Evolutionary conservation across 2,797 vertebrate species (phyloP).

Genomic region (Cynopterus sphinx): DNA sequence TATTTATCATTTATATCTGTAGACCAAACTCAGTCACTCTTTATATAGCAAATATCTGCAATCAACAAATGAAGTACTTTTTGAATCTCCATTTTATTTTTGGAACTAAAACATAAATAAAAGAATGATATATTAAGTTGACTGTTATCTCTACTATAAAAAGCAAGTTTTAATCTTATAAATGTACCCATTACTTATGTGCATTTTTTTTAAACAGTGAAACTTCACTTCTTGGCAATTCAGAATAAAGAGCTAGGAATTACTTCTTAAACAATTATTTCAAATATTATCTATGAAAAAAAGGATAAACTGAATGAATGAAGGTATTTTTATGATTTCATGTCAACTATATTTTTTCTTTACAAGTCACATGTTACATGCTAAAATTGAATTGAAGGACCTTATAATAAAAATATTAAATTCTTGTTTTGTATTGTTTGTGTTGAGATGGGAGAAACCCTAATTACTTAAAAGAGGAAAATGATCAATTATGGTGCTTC

Average conservation of each 20-base stretch:
- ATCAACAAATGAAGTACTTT: neutral
- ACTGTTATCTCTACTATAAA: neutral
- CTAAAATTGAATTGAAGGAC: conserved; percentile 11
- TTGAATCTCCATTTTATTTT: conserved; percentile 38
- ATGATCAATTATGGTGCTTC: neutral
- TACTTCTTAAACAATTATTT: neutral
- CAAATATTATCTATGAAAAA: neutral
- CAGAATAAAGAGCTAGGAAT: neutral
- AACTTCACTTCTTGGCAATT: neutral
- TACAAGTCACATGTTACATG: neutral
- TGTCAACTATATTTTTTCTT: neutral
- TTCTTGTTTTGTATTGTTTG: conserved; percentile 17
- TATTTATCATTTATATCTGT: conserved; percentile 15
- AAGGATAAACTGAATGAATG: neutral
- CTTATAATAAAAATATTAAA: conserved; percentile 22
- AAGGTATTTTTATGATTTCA: neutral
- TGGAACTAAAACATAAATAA: conserved; percentile 19
- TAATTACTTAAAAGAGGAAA: neutral
- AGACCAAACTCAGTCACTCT: conserved; percentile 16
- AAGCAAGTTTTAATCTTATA: neutral
- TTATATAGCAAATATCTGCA: neutral
- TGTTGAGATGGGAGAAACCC: neutral
- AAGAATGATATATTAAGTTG: neutral
- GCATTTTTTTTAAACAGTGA: neutral
- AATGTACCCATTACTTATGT: neutral